These are phyloP conservation scores for Lepidonotus clava DNA, from an alignment of 2,888 invertebrate genomes.

Conservation along the genomic window DNA sequence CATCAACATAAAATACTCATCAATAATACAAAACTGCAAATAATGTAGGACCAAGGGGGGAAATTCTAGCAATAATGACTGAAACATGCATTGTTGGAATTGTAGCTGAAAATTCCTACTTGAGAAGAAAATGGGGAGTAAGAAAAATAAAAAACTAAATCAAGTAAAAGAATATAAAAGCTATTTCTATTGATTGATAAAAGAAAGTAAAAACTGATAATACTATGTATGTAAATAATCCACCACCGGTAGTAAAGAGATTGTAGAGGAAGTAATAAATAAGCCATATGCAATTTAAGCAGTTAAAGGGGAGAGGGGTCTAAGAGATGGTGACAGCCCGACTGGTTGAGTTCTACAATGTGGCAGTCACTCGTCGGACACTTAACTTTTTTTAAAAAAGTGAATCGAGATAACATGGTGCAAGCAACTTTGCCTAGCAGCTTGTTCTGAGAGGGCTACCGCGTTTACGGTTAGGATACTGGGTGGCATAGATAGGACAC, in stretches of 20 bases:
- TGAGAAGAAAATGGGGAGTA: too few relatives aligned
- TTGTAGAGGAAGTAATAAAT: neutral
- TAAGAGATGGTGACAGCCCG: neutral
- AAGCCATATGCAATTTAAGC: neutral
- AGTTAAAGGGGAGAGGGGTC: neutral
- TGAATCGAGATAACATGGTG: constrained; percentile 51
- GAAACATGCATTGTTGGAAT: constrained; percentile 35
- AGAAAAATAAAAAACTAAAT: neutral
- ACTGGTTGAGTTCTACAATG: neutral
- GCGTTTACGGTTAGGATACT: neutral
- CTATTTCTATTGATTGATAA: neutral
- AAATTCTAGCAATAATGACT: constrained; percentile 23
- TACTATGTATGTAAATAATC: neutral
- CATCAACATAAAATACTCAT: neutral
- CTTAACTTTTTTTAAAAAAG: neutral
- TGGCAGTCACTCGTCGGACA: neutral
- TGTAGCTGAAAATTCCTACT: constrained; percentile 29
- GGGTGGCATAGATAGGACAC: neutral
- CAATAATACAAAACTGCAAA: constrained; percentile 20
- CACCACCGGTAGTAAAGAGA: neutral
- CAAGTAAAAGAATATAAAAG: neutral
- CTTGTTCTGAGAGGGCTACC: neutral
- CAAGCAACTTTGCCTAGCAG: neutral
- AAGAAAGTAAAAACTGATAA: neutral
- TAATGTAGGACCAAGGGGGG: neutral